Conservation (phyloP, 1,140 invertebrate species). For the Euborellia annulipes region DNA sequence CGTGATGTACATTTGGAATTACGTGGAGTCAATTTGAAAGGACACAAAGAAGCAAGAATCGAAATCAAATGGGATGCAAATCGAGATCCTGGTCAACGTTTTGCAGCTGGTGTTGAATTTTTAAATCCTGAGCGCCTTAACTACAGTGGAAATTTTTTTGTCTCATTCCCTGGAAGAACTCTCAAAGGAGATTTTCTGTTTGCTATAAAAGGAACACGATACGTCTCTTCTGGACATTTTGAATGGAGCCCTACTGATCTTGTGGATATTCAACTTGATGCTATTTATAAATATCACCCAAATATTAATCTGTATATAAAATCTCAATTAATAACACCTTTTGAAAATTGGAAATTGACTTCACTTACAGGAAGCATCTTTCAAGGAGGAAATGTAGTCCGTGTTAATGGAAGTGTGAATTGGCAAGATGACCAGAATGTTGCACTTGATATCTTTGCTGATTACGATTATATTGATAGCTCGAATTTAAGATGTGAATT, state of each 20-base stretch:
- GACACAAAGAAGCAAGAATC: conserved; percentile 42
- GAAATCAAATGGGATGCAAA: conserved; percentile 70
- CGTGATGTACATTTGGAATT: conserved; percentile 52
- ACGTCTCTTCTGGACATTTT: conserved; percentile 28
- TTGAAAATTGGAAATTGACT: conserved; percentile 52
- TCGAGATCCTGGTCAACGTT: conserved; percentile 53
- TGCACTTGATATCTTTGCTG: conserved; percentile 32
- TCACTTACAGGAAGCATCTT: conserved; percentile 35
- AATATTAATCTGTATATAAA: conserved; percentile 27
- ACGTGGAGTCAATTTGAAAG: conserved; percentile 34
- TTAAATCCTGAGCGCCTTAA: conserved; percentile 34
- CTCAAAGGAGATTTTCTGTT: conserved; percentile 26
- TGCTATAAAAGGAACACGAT: conserved; percentile 33
- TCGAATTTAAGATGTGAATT: conserved; percentile 17
- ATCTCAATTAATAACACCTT: conserved; percentile 46
- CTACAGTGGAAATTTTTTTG: conserved; percentile 37
- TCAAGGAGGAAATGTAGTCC: conserved; percentile 19
- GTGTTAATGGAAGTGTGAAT: conserved; percentile 24
- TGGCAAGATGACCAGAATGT: conserved; percentile 42
- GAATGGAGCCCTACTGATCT: conserved; percentile 38
- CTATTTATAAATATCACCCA: conserved; percentile 29
- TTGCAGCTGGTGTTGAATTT: conserved; percentile 36
- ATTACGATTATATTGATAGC: conserved; percentile 15
- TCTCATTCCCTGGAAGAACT: conserved; percentile 56
- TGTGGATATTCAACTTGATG: conserved; percentile 33